Evolutionary conservation across 2,797 vertebrate genomes (phyloP).

Genomic region (Tokudaia muenninki): DNA sequence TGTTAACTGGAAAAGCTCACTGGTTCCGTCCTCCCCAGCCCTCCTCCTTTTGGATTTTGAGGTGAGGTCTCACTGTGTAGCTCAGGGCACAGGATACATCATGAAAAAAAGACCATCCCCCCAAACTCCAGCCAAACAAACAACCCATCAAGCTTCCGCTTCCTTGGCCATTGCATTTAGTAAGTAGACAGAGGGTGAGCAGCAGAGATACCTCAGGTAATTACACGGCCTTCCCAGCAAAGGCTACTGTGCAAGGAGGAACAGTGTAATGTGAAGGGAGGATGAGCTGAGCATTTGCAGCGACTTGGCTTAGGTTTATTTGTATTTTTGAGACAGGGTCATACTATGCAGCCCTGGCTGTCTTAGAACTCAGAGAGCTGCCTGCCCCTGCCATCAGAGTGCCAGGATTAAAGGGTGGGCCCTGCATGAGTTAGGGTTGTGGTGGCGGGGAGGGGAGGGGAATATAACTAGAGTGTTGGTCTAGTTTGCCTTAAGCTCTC

Average conservation of each 20-base stretch:
- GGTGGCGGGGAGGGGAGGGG: background rate
- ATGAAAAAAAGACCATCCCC: background rate
- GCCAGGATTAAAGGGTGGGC: background rate
- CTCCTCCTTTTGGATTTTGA: background rate
- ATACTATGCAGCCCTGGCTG: background rate
- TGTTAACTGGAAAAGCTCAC: constrained; percentile 24
- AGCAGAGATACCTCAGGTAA: background rate
- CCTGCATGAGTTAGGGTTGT: background rate
- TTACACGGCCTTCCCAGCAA: background rate
- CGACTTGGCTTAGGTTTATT: background rate
- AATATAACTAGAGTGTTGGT: background rate
- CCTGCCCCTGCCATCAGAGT: background rate
- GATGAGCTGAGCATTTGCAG: background rate
- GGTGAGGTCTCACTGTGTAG: background rate
- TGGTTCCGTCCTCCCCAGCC: background rate
- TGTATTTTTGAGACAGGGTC: background rate
- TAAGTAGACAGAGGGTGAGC: background rate
- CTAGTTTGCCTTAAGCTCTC: background rate
- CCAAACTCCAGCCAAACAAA: background rate
- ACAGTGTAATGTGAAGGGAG: background rate
- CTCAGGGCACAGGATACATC: background rate
- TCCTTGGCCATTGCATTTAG: background rate
- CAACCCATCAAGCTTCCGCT: background rate
- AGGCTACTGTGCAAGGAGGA: background rate
- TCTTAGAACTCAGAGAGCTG: background rate